phyloP scores from a whole-genome alignment of 2,797 vertebrate species.

The Carapus acus region DNA sequence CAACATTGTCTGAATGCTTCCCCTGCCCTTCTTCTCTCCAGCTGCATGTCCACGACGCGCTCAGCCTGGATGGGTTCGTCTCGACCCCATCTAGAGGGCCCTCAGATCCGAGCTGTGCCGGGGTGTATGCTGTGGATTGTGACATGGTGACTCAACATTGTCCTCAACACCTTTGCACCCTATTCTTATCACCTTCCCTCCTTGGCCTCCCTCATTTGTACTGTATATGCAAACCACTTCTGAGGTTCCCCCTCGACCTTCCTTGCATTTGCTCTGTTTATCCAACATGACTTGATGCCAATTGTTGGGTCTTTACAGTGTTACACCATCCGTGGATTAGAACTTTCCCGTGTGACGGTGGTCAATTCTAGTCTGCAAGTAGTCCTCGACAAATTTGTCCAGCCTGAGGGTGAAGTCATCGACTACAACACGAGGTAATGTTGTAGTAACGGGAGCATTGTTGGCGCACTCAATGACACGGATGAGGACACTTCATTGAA shows the following conservation, averaged over 20 bases:
- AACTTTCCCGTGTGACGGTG: constrained; percentile 76
- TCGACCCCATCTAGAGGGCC: constrained; percentile 54
- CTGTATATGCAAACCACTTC: no score
- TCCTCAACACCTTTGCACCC: background rate
- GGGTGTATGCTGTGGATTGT: constrained; percentile 76
- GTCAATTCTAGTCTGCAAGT: constrained; percentile 73
- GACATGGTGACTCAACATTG: constrained; percentile 76
- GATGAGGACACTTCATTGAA: no score
- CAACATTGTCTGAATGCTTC: background rate
- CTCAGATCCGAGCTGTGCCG: constrained; percentile 51
- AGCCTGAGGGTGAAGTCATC: constrained; percentile 73
- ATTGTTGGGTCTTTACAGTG: constrained; percentile 60
- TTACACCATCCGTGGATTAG: constrained; percentile 76
- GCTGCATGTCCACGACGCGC: constrained; percentile 78
- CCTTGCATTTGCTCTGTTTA: no score
- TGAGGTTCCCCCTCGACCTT: no score
- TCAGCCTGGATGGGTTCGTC: constrained; percentile 75
- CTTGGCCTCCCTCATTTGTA: no score
- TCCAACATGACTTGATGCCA: no score
- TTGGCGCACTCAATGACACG: no score
- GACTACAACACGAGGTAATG: constrained; percentile 79
- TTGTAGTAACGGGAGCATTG: no score
- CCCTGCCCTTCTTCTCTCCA: constrained; percentile 33
- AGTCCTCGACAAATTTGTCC: constrained; percentile 77
- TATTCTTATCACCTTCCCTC: background rate